These are phyloP conservation scores for Apamea monoglypha DNA, from an alignment of 2,888 invertebrate genomes.

Conservation along the genomic window DNA sequence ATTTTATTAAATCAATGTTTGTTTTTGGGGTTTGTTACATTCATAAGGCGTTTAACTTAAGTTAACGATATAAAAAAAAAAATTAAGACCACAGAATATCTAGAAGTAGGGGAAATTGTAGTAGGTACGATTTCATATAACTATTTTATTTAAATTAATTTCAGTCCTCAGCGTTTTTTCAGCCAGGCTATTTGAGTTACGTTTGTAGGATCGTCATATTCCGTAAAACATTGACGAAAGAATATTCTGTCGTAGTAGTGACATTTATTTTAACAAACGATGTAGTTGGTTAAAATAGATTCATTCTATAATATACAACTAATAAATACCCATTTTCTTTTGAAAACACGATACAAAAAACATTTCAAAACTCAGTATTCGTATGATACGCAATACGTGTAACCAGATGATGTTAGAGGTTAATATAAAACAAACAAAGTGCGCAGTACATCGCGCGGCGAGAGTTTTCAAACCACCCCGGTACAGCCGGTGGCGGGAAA, in stretches of 20 bases:
- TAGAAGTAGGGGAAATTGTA: background rate
- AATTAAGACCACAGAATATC: background rate
- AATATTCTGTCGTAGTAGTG: background rate
- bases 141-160: background rate
- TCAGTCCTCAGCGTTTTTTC: background rate
- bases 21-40: background rate
- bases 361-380: constrained; percentile 21
- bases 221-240: background rate
- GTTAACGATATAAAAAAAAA: too few species aligned
- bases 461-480: constrained; percentile 70
- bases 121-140: too few species aligned
- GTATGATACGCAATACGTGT: constrained; percentile 42
- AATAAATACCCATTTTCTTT: constrained; percentile 1
- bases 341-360: constrained; percentile 13
- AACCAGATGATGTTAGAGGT: constrained; percentile 59
- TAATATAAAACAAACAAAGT: constrained; percentile 71
- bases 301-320: background rate
- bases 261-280: background rate
- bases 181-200: background rate
- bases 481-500: constrained; percentile 81
- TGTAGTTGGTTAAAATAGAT: background rate
- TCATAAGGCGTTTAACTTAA: too few species aligned
- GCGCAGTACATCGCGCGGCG: constrained; percentile 70
- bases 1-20: background rate
- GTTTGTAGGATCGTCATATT: background rate